These are phyloP conservation scores for Danio aesculapii DNA, from an alignment of 2,797 vertebrate species.

Conservation along the genomic window DNA sequence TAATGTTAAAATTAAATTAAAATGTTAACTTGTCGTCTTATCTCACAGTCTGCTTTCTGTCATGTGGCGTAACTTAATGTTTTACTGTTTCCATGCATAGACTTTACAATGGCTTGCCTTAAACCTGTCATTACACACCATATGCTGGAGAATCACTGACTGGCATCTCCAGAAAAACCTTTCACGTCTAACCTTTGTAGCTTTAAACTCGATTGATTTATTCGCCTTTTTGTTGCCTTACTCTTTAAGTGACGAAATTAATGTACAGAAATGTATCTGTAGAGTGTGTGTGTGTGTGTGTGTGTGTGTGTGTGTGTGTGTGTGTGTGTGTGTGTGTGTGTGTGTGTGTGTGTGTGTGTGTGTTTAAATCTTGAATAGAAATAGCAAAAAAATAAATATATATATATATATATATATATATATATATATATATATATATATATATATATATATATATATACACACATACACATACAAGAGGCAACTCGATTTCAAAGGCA, in stretches of 20 bases:
- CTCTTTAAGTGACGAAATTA: not conserved
- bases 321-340: too few species aligned
- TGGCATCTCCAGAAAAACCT: not conserved
- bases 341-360: too few species aligned
- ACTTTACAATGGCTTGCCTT: not conserved
- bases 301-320: too few species aligned
- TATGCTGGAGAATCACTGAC: not conserved
- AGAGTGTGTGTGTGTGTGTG: not conserved
- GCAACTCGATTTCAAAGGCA: too few species aligned
- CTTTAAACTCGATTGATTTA: not conserved
- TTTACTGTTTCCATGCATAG: not conserved
- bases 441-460: too few species aligned
- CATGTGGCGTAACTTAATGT: not conserved
- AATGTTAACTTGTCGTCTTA: not conserved
- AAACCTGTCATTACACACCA: not conserved
- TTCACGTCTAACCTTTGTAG: not conserved
- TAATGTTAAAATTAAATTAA: not conserved
- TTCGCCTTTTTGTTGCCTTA: not conserved
- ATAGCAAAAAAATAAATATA: too few species aligned
- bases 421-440: too few species aligned
- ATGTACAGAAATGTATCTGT: not conserved
- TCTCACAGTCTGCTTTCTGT: not conserved
- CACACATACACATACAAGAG: too few species aligned
- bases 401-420: too few species aligned
- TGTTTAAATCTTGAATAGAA: too few species aligned